These are phyloP conservation scores for Junonia oenone DNA, from an alignment of 2,888 invertebrate genomes.

Conservation along the genomic window DNA sequence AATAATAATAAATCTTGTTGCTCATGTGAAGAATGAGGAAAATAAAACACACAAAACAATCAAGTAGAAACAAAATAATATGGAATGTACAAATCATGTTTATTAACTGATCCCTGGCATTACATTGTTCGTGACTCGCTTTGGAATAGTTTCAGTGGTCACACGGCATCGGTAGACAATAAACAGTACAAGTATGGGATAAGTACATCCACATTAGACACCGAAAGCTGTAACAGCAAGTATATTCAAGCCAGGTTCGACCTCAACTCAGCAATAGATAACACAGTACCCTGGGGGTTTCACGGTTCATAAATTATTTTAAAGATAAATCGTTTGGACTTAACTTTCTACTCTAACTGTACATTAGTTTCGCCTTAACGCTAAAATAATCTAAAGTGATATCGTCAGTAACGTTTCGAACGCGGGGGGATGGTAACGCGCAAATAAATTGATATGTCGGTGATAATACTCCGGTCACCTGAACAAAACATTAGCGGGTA, in stretches of 20 bases:
- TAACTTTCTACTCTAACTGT: conserved; percentile 80
- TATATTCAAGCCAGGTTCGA: conserved; percentile 65
- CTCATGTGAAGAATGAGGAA: conserved; percentile 60
- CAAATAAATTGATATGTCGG: conserved; percentile 71
- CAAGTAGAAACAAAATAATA: conserved; percentile 84
- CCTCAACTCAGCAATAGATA: conserved; percentile 54
- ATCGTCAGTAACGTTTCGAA: conserved; percentile 59
- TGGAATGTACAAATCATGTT: conserved; percentile 91
- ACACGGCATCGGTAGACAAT: conserved; percentile 44
- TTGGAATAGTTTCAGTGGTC: conserved; percentile 48
- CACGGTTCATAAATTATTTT: conserved; percentile 70
- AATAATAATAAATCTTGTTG: conserved; percentile 47
- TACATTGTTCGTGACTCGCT: conserved; percentile 73
- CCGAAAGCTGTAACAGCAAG: conserved; percentile 65
- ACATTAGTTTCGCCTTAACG: conserved; percentile 81
- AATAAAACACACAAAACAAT: conserved; percentile 73
- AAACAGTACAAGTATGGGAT: conserved; percentile 51
- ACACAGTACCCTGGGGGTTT: conserved; percentile 69
- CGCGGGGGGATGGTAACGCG: conserved; percentile 55
- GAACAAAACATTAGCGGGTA: conserved; percentile 51
- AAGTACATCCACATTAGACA: conserved; percentile 65
- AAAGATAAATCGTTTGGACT: conserved; percentile 75
- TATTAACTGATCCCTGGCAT: conserved; percentile 83
- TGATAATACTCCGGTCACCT: conserved; percentile 62
- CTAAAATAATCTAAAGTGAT: conserved; percentile 80